Base-by-base conservation (phyloP, 2,797 vertebrate species). In the Cossypha polioptera region DNA sequence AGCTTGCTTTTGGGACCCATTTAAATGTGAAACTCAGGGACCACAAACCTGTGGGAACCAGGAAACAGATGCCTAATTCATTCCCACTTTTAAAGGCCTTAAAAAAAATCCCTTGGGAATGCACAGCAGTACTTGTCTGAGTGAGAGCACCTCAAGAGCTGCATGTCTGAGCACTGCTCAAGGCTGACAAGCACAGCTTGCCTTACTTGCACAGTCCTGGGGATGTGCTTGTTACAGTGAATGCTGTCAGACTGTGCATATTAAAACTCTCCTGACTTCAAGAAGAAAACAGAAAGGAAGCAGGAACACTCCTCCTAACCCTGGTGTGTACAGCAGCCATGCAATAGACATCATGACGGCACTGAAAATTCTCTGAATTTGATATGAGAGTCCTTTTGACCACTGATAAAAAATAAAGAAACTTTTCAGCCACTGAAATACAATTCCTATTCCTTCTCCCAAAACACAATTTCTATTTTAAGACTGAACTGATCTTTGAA, bases 171-270 rank as follows among this genome's bases (percentile, higher is more conserved):
- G 72, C 0, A 0, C 67, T 35, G 78, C 25, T 3, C 51, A 51
- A 55, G 55, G 79, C 76, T 66, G 42, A 55, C 55, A 51, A 88
- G 82, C 78, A 86, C 73, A 83, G 76, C 71, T 29, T 81, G 66
- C 80, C 57, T 54, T 15, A 29, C 36, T 74, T 18, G 2, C 55
- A 45, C n/a, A 28, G 28, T 42, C 65, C 35, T 12, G 57, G 35
- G 42, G 20, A 62, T 54, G 33, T 9, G n/a, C 25, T 73, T 36
- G 24, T 36, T 72, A 40, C 3, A 73, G 42, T 21, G 68, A 88
- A 84, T 42, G 57, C 62, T 90, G n/a, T 19, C 74, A 86, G 36
- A 43, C 42, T 33, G 11, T 5, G 11, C 14, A 15, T 68, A 35
- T 51, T 77, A 86, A 86, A 88, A 61, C 33, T 45, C 43, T 20